Evolutionary conservation across 2,797 vertebrate species (phyloP), one percentile per base, ranked within the genome.

Genomic region (Phalanger gymnotis): DNA sequence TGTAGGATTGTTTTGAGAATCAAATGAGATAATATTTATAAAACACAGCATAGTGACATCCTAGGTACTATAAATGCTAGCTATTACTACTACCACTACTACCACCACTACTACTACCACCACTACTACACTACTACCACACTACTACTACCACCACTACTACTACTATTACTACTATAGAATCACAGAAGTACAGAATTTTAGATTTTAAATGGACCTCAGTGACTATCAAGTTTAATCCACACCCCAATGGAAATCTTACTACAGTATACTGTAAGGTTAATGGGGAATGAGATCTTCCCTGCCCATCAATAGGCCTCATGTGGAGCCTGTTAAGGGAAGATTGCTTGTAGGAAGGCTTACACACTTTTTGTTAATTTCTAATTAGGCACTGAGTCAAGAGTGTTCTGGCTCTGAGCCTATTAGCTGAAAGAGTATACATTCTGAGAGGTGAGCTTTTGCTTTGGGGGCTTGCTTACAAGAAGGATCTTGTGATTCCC

Each of bases 141-240:
- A 3, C 22, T 47, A 1, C n/a, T 40, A 7, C 7, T 47, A 0
- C n/a, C 9, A 1, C 16, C 22, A 5, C n/a, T 73, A 0, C n/a
- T 73, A 0, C 66, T 47, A 1, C n/a, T 73, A 11, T 16, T 40
- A 22, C 16, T 40, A 22, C 66, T 81, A 7, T 7, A 47, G 73
- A 87, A 87, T 87, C 40, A 87, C 40, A 47, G 40, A 87, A 87
- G 16, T 87, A 27, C 3, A 47, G 73, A 47, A 87, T 87, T 11
- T 47, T 47, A 87, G 7, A 47, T 47, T 51, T 11, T 47, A 87
- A 47, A 51, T 73, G 34, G 61, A n/a, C 40, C 22, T 27, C 40
- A 87, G 40, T 87, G 40, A 87, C 73, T 87, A 4, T 87, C 22
- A 27, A 87, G 40, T 87, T 9, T 9, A 87, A 27, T 10, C 25